Base-by-base conservation (phyloP, 1,140 invertebrate genomes). In the Harlomillsia oculata region DNA sequence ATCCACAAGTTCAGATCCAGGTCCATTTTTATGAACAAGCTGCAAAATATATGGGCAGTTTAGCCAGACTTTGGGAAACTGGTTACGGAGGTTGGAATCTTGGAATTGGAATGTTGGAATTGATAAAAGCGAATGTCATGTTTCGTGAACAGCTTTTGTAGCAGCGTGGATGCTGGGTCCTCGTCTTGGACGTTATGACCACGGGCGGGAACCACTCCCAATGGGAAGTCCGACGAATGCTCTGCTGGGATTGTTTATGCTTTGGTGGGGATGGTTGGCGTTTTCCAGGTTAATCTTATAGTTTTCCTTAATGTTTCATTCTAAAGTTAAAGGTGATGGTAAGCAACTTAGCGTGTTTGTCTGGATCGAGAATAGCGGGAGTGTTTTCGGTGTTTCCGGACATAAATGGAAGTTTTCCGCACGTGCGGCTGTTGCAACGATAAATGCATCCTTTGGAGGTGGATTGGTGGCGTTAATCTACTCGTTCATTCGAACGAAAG, bases 121-220 rank as follows among this genome's bases (percentile, higher is more conserved):
- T 3, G 13, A 26, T 23, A 9, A 51, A 3, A 41, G 43, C 26
- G 23, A 40, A 5, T 40, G 14, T 46, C 28, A n/a, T 60, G 9
- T 30, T 9, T 28, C 30, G 57, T 41, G 36, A 53, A 5, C 45
- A 62, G 78, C 77, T 16, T 62, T 80, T 4, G 74, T 78, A 2
- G 76, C 78, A 5, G 72, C 78, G 14, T 60, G 72, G 32, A 73
- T 80, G 69, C 64, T 81, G 18, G 74, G 73, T 50, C 78, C 79
- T 6, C 65, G 79, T n/a, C 59, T 70, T 30, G 74, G 76, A 14
- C 62, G 78, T 25, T 64, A 76, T 58, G 75, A 75, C 11, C 58
- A 72, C 44, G 69, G 71, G 14, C 56, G 67, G 16, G 66, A 71
- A n/a, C 67, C 74, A 13, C 56, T 72, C 11, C 70, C 73, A 6